Conservation (phyloP, 2,113 vertebrate genomes). For the Erinaceus europaeus region DNA sequence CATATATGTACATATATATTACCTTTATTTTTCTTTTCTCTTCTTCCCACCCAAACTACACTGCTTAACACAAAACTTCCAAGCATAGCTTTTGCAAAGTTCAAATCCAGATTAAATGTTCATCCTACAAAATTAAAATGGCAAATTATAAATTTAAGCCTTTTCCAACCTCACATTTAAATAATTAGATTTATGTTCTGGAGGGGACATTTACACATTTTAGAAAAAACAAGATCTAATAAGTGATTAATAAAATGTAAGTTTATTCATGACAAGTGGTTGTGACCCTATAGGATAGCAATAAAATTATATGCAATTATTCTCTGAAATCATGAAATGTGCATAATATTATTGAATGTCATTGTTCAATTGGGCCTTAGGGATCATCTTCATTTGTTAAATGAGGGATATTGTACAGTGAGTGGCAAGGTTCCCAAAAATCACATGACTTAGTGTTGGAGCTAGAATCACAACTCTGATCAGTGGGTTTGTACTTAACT, state of each 20-base stretch:
- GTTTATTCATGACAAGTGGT: slow-evolving; percentile 42
- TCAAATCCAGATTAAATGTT: neutral
- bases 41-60: neutral
- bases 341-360: neutral
- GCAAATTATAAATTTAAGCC: slow-evolving; percentile 22
- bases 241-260: slow-evolving; percentile 60
- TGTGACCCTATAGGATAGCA: slow-evolving; percentile 17
- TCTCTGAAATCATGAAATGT: neutral
- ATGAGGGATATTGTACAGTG: neutral
- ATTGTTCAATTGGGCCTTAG: neutral
- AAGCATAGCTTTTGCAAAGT: too few relatives aligned
- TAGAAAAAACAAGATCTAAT: slow-evolving; percentile 12
- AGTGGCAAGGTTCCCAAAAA: neutral
- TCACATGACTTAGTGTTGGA: neutral
- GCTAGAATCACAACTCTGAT: neutral
- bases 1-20: too few relatives aligned
- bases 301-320: slow-evolving; percentile 20
- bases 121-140: neutral
- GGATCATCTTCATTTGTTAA: neutral
- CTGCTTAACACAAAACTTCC: too few relatives aligned
- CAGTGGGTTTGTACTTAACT: neutral
- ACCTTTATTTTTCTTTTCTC: too few relatives aligned
- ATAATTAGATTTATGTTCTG: neutral
- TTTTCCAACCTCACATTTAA: slow-evolving; percentile 9
- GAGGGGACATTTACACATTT: neutral